A percentile compares a stretch with the other conserved stretches of the same genome.
Evolutionary conservation across 2,113 vertebrate species (phyloP).

Genomic region (Marmota monax): DNA sequence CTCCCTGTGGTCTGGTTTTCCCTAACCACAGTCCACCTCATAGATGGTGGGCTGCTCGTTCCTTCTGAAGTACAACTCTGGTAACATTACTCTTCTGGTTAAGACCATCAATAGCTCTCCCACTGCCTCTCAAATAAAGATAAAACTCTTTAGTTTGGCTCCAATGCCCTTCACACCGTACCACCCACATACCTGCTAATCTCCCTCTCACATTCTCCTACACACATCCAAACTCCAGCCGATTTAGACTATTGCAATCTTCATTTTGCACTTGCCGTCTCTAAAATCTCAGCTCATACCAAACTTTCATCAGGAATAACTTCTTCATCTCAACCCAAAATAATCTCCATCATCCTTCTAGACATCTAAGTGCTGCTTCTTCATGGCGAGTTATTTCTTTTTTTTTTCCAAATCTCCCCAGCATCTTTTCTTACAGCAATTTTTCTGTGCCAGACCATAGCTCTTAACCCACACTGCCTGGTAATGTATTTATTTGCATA

Average conservation of each 20-base stretch:
- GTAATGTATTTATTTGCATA: neutral
- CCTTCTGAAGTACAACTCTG: neutral
- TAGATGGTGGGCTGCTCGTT: fast-evolving
- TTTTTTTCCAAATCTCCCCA: neutral
- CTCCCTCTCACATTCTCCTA: neutral
- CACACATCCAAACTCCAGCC: neutral
- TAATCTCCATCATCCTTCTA: neutral
- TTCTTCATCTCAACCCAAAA: neutral
- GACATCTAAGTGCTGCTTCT: neutral
- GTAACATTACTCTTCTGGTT: neutral
- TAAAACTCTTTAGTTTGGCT: neutral
- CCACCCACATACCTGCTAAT: neutral
- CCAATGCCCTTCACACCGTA: neutral
- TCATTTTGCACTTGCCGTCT: neutral
- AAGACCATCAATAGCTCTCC: neutral
- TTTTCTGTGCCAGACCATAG: neutral
- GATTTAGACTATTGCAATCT: neutral
- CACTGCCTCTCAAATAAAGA: neutral
- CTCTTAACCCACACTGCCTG: neutral
- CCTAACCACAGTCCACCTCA: neutral
- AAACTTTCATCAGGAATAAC: neutral
- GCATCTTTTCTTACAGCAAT: neutral
- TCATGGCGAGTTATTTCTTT: neutral
- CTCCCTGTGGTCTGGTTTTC: neutral
- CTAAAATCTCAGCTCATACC: neutral